These are phyloP conservation scores for Eciton burchellii DNA, from an alignment of 1,140 invertebrate species.

Conservation along the genomic window DNA sequence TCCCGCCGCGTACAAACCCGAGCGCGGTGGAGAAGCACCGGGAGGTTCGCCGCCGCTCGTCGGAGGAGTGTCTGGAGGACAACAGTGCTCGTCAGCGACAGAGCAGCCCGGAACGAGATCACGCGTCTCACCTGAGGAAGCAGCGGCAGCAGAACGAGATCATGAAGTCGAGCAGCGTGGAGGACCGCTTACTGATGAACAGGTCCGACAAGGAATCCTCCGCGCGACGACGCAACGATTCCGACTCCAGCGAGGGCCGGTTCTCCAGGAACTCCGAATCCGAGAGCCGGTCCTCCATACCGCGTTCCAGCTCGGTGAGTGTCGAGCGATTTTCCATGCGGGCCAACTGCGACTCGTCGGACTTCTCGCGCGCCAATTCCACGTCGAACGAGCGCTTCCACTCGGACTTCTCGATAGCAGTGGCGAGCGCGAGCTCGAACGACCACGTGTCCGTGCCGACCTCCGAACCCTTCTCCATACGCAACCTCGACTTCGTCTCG, in stretches of 20 bases:
- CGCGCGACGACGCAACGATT: conserved; percentile 77
- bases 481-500: conserved; percentile 82
- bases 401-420: conserved; percentile 84
- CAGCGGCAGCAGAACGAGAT: conserved; percentile 82
- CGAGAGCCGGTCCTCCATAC: conserved; percentile 81
- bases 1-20: conserved; percentile 89
- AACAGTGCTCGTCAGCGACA: conserved; percentile 63
- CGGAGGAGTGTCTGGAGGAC: conserved; percentile 79
- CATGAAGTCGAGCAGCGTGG: conserved; percentile 83
- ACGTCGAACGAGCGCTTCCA: conserved; percentile 84
- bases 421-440: conserved; percentile 83
- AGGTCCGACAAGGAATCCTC: conserved; percentile 63
- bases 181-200: conserved; percentile 81
- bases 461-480: conserved; percentile 82
- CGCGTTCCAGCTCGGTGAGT: conserved; percentile 82
- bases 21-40: conserved; percentile 91
- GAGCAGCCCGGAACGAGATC: conserved; percentile 71
- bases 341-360: conserved; percentile 83
- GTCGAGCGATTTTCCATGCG: conserved; percentile 84
- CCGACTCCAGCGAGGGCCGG: conserved; percentile 82
- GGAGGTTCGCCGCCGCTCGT: conserved; percentile 89
- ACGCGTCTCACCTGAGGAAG: conserved; percentile 65
- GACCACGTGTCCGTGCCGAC: conserved; percentile 82
- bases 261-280: conserved; percentile 83
- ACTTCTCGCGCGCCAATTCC: conserved; percentile 84